Evolutionary conservation across 2,797 vertebrate species (phyloP).

Genomic region (Sylvia borin): DNA sequence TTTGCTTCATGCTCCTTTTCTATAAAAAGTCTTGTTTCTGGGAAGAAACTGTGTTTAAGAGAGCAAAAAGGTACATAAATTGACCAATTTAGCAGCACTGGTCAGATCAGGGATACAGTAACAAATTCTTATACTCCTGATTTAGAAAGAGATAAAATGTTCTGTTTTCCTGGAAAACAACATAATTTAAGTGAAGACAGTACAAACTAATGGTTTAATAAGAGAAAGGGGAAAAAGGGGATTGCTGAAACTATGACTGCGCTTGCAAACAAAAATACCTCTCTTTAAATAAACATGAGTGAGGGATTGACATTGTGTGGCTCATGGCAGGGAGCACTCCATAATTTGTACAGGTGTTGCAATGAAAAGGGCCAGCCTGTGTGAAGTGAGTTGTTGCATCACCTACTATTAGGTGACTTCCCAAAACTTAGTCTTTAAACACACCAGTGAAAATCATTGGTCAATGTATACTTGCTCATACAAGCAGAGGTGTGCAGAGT

Average conservation of each 20-base stretch:
- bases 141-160: constrained; percentile 16
- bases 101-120: background rate
- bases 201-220: background rate
- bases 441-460: background rate
- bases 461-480: background rate
- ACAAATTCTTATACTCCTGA: background rate
- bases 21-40: constrained; percentile 33
- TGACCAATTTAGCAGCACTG: constrained; percentile 6
- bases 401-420: background rate
- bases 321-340: background rate
- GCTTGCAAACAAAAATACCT: background rate
- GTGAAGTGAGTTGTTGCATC: background rate
- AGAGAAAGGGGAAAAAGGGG: background rate
- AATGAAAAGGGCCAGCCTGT: background rate
- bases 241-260: background rate
- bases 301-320: background rate
- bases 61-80: constrained; percentile 32
- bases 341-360: background rate
- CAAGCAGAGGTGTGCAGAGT: background rate
- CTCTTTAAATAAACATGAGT: background rate
- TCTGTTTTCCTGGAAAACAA: constrained; percentile 22
- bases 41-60: background rate
- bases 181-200: background rate
- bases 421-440: background rate
- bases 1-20: background rate